Evolutionary conservation across 2,888 invertebrate species (phyloP), one percentile per base, ranked within the genome.

Genomic region (Agonopterix arenella): DNA sequence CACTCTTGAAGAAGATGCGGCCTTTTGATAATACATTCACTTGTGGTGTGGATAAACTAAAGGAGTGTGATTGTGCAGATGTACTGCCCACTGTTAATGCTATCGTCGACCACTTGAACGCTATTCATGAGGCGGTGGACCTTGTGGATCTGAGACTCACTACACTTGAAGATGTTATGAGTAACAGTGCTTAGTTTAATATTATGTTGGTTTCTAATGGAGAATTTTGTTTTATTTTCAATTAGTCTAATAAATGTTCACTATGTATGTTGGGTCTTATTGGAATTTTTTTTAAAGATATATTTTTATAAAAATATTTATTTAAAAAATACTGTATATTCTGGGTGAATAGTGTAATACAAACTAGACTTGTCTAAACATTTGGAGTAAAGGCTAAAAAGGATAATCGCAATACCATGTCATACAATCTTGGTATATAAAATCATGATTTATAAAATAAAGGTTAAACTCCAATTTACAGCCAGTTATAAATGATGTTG

Each of bases 21-120:
- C 60, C 46, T 50, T 36, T 52, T 4, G 53, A 65, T 52, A 55
- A 46, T 2, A 61, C 60, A 45, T 55, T 51, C 46, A 53, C 49
- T 40, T 52, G 40, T 53, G 58, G 46, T 2, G 9, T 28, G 3
- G 47, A 53, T 18, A 44, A 48, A 18, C 61, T 43, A 11, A 77
- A 72, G 49, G 78, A 78, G 50, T 85, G 85, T 74, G 76, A 84
- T 52, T 85, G 85, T 77, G 80, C 79, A 48, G 80, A 86, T 73
- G 77, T 88, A 13, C 59, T 89, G 50, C 88, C 89, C 43, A 88
- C 88, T 53, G 82, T 91, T 1, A 84, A 89, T 81, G 85, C 85
- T 43, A 84, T 92, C 60, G 88, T 88, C 52, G 88, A 90, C 54
- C 90, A 92, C 69, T 74, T 92, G 46, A 90, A 90, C 74, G 89